Evolutionary conservation across 2,888 invertebrate species (phyloP).

Genomic region (Leptura quadrifasciata): DNA sequence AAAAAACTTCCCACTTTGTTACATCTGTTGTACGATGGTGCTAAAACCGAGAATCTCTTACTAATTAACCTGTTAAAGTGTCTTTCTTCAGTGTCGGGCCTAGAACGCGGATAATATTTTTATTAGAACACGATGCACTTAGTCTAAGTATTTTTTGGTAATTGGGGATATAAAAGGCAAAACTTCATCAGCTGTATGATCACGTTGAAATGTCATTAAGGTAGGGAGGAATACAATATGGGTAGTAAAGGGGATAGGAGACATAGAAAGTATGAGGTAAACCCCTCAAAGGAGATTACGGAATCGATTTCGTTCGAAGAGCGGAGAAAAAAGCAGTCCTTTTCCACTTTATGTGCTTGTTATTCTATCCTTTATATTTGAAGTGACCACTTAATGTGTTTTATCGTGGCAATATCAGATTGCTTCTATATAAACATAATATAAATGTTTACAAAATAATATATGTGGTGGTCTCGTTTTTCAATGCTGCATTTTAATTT

Average conservation of each 20-base stretch:
- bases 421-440: slow-evolving; percentile 68
- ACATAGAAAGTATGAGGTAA: slow-evolving; percentile 63
- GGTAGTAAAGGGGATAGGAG: slow-evolving; percentile 55
- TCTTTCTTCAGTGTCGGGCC: background rate
- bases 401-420: slow-evolving; percentile 70
- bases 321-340: slow-evolving; percentile 60
- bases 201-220: slow-evolving; percentile 58
- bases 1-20: no score
- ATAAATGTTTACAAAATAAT: slow-evolving; percentile 59
- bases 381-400: slow-evolving; percentile 72
- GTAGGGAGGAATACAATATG: slow-evolving; percentile 59
- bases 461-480: background rate
- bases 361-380: slow-evolving; percentile 72
- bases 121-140: slow-evolving; percentile 21
- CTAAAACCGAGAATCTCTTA: background rate
- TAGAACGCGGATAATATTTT: slow-evolving; percentile 5
- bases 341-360: slow-evolving; percentile 71
- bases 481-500: background rate
- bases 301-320: slow-evolving; percentile 70
- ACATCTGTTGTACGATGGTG: background rate
- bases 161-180: slow-evolving; percentile 45
- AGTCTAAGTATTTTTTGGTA: slow-evolving; percentile 35
- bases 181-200: slow-evolving; percentile 53
- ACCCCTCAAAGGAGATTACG: slow-evolving; percentile 70
- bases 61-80: slow-evolving; percentile 8